A percentile compares a stretch with the other conserved stretches of the same genome.
phyloP scores from a whole-genome alignment of 2,888 invertebrate genomes.

The Epinotia brunnichana region DNA sequence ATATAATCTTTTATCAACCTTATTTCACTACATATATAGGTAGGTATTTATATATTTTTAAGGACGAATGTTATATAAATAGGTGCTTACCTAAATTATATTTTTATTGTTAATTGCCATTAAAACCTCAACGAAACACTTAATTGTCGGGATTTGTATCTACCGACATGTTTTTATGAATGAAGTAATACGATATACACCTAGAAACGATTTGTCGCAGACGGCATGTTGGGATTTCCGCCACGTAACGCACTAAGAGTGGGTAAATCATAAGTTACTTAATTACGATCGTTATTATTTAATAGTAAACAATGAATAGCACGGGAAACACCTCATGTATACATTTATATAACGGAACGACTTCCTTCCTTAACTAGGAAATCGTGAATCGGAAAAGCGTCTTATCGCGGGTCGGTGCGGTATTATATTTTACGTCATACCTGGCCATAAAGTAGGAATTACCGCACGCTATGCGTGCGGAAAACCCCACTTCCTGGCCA shows the following conservation, averaged over 20 bases:
- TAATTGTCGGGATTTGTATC: background rate
- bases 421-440: background rate
- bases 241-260: constrained; percentile 1
- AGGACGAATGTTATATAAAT: too few species aligned
- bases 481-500: too few species aligned
- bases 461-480: too few species aligned
- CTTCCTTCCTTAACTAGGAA: constrained; percentile 31
- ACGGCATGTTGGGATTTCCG: constrained; percentile 25
- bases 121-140: too few species aligned
- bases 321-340: constrained; percentile 28
- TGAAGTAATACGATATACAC: constrained; percentile 20
- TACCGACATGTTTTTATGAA: constrained; percentile 29
- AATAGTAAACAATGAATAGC: constrained; percentile 9
- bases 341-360: constrained; percentile 1
- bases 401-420: background rate
- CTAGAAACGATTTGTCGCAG: constrained; percentile 17
- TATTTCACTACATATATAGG: too few species aligned
- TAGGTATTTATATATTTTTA: too few species aligned
- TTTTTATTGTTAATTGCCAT: too few species aligned
- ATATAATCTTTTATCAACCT: too few species aligned
- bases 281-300: constrained; percentile 16
- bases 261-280: constrained; percentile 12
- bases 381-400: constrained; percentile 4
- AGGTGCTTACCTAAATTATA: too few species aligned
- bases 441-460: too few species aligned